Percentiles rank a stretch among this genome's conserved stretches.
phyloP scores from a whole-genome alignment of 2,888 invertebrate genomes.

The Anaspis maculata region DNA sequence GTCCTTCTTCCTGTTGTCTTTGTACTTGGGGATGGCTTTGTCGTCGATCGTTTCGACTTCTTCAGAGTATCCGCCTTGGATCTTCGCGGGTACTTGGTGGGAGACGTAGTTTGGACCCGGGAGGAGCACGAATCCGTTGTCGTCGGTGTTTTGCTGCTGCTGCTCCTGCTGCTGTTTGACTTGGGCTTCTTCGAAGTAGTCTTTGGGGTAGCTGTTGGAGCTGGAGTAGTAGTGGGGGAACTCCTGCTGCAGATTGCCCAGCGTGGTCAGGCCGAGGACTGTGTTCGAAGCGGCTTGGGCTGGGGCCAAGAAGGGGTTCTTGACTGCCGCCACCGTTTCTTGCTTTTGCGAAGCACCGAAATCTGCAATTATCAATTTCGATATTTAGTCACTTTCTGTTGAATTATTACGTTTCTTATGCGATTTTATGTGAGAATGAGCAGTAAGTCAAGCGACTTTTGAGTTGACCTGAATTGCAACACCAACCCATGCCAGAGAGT shows the following conservation, averaged over 20 bases:
- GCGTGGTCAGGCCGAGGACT: no score
- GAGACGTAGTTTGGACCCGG: conserved; percentile 34
- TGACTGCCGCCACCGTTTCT: conserved; percentile 20
- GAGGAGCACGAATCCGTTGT: conserved; percentile 19
- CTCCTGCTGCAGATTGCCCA: conserved; percentile 8
- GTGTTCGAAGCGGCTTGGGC: conserved; percentile 26
- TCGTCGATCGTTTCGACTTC: conserved; percentile 4
- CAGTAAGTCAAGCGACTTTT: no score
- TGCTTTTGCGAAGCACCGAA: conserved; percentile 21
- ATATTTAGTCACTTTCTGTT: background rate
- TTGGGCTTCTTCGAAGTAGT: conserved; percentile 37
- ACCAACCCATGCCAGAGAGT: no score
- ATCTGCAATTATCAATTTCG: conserved; percentile 16
- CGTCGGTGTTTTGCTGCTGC: conserved; percentile 13
- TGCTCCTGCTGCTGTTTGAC: conserved; percentile 19
- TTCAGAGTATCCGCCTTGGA: conserved; percentile 1
- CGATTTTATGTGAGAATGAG: no score
- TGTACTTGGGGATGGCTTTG: no score
- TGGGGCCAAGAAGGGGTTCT: conserved; percentile 20
- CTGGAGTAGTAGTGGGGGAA: conserved; percentile 13
- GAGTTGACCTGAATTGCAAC: no score
- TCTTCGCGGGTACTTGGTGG: conserved; percentile 25
- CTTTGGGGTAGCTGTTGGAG: conserved; percentile 28
- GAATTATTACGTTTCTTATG: no score
- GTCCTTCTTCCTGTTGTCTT: conserved; percentile 15